Evolutionary conservation across 2,888 invertebrate species (phyloP), one percentile per base, ranked within the genome.

Genomic region (Cataglyphis rosenhaueri): DNA sequence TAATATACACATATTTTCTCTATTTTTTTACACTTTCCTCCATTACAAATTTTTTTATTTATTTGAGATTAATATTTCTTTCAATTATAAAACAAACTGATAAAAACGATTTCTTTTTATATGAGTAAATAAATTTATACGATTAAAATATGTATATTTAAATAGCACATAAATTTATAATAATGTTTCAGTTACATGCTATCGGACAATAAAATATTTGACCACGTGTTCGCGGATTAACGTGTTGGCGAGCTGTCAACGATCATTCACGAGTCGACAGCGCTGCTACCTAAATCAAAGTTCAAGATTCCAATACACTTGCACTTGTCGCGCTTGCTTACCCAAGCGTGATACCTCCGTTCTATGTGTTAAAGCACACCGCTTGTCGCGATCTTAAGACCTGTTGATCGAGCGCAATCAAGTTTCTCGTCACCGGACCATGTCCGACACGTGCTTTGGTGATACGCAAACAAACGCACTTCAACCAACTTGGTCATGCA

Each of bases 231-330:
- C 44, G 32, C n/a, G 75, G 74, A 87, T 87, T 81, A 83, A 74
- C 78, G 61, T 35, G 76, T 71, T 32, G 12, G 55, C 71, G 6
- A 38, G 44, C 64, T 38, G 73, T 68, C 85, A 73, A 52, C 38
- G 66, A 15, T 44, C 64, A 65, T 64, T 71, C 29, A 41, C 21
- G 18, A 18, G 48, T 59, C 25, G 15, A 55, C 29, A 55, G 65
- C 9, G 48, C 32, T 25, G 32, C 59, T 55, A 82, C 71, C 84
- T 85, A 83, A 86, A 91, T 87, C 87, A 88, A 90, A 90, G 86
- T 92, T 92, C 88, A 89, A 89, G 91, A 87, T 87, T 81, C 87
- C 81, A 74, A 87, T 87, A 86, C 89, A 84, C 88, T 89, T 86
- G 88, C 88, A 84, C 88, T 88, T 85, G 91, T 86, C 89, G 87